Percentiles rank a stretch among this genome's conserved stretches.
phyloP scores from a whole-genome alignment of 2,888 invertebrate species.

The Xestobium rufovillosum region DNA sequence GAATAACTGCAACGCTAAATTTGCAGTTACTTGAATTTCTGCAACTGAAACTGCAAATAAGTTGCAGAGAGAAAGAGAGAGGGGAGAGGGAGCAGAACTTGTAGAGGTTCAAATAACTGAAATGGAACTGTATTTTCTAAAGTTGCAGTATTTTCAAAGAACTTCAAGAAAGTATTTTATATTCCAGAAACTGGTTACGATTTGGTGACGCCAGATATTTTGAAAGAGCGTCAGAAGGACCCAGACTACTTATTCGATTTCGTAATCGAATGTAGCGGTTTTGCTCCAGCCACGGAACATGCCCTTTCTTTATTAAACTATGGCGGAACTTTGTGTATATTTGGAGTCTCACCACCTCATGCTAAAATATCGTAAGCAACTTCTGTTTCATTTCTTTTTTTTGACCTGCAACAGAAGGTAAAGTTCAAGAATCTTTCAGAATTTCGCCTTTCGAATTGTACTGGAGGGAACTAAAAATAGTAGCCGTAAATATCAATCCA shows the following conservation, averaged over 20 bases:
- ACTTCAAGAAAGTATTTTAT: too few relatives aligned
- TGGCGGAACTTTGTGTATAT: conserved; percentile 61
- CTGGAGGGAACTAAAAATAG: conserved; percentile 55
- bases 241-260: conserved; percentile 51
- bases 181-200: conserved; percentile 55
- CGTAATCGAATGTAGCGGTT: conserved; percentile 67
- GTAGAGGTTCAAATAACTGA: too few relatives aligned
- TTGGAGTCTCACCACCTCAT: conserved; percentile 57
- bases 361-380: conserved; percentile 39
- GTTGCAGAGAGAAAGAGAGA: too few relatives aligned
- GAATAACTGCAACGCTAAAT: too few relatives aligned
- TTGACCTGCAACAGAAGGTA: background rate
- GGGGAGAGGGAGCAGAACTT: too few relatives aligned
- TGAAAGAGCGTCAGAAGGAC: conserved; percentile 41
- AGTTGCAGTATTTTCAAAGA: too few relatives aligned
- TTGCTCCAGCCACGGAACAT: conserved; percentile 59
- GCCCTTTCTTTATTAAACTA: conserved; percentile 49
- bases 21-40: too few relatives aligned
- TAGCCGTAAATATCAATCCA: conserved; percentile 62
- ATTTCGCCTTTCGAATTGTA: conserved; percentile 54
- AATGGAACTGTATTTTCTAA: too few relatives aligned
- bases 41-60: too few relatives aligned
- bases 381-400: conserved; percentile 3
- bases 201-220: conserved; percentile 48
- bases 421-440: conserved; percentile 36